Evolutionary conservation across 53 echinoderm and acorn worm genomes (phyloP), one percentile per base, ranked within the genome.

Genomic region (Echinometra lucunter): DNA sequence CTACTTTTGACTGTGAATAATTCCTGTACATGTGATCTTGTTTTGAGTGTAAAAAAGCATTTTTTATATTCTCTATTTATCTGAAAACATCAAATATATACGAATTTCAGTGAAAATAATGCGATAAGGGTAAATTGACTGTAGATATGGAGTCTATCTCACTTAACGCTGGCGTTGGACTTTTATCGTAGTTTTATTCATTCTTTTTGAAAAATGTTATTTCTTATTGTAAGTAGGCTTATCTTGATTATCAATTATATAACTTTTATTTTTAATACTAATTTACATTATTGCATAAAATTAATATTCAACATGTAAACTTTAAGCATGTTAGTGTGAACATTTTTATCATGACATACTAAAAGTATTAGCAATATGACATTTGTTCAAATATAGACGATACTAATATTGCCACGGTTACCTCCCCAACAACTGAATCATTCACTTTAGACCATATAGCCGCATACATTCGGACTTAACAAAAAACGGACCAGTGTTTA

Each of bases 151-250:
- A 69, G 66, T 74, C 27, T 88, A 88, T 88, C 88, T 88, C n/a
- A n/a, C 55, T 58, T 72, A 74, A 92, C 92, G 92, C 92, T 92
- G 92, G 92, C 92, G 92, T 92, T 92, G 92, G 66, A 56, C 57
- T 88, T 53, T 57, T 88, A 88, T 57, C 30, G 56, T 88, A n/a
- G 56, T 56, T 6, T 23, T 81, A 53, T 11, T 53, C 42, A 23
- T 4, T 44, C 21, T 56, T 88, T 53, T 55, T 88, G 56, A 16
- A n/a, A n/a, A 87, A 57, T 88, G 57, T 88, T 88, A 88, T 88
- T 35, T 56, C 88, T 88, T 56, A 34, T n/a, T 34, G 88, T 88
- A 81, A 81, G 81, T 21, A 81, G 44, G 25, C n/a, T 42, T 81
- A 74, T 44, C 18, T 81, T 44, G 44, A 42, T 81, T 81, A 81